Evolutionary conservation across 1,140 invertebrate species (phyloP), one percentile per base, ranked within the genome.

Genomic region (Trichonephila inaurata): DNA sequence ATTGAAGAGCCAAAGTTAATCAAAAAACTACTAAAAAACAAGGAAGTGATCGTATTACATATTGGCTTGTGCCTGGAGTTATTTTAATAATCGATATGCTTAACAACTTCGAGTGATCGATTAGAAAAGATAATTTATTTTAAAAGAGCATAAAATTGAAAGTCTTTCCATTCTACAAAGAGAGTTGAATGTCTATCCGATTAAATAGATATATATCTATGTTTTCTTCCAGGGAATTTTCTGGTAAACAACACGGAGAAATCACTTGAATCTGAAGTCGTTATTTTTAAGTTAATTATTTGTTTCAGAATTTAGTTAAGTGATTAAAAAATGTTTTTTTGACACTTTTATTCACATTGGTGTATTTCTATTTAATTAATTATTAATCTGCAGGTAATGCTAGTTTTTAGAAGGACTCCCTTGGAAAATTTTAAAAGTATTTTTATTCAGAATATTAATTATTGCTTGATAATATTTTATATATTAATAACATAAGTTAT

Each of bases 81-180:
- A 60, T 60, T 83, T 51, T 60, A 24, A 83, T 58, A 58, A 83
- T 83, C 51, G 81, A 83, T 83, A 83, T 51, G 24, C 81, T 58
- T 58, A 83, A 51, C 40, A 83, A 58, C 40, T 83, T 83, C 72
- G 51, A 60, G 44, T 58, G 51, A 58, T 83, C 44, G n/a, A 83
- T 83, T 77, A 77, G 12, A 28, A 77, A 77, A 18, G 14, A 33
- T 14, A 40, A 18, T 40, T 77, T 40, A 14, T 33, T 40, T 40
- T 40, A 77, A 77, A 77, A 33, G 72, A 77, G 33, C 72, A 33
- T 33, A 77, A 40, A 69, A 77, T 77, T 77, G 33, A 77, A 40
- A 18, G 28, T 14, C 72, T 40, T 77, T 33, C 24, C 18, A 28
- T 18, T 33, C 18, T 77, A 16, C 72, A 33, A 33, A 40, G 72